These are phyloP conservation scores for Muntiacus muntjak DNA, from an alignment of 2,113 vertebrate genomes.

Conservation along the genomic window DNA sequence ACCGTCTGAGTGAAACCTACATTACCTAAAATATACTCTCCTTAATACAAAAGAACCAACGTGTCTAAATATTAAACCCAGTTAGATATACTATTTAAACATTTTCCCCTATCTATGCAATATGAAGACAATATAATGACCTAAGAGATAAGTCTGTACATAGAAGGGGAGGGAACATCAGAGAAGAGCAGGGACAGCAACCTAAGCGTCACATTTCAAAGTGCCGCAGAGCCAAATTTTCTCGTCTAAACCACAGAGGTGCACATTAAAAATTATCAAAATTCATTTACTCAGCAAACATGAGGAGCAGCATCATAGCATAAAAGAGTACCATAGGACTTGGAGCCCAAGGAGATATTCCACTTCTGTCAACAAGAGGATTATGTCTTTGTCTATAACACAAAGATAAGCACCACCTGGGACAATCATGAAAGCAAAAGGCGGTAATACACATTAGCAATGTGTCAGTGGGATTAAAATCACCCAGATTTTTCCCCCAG, in stretches of 20 bases:
- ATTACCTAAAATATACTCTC: background rate
- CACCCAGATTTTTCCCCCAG: background rate
- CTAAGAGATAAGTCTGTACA: too few relatives aligned
- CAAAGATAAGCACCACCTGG: background rate
- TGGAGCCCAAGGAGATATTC: background rate
- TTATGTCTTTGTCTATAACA: background rate
- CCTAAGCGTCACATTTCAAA: background rate
- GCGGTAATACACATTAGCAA: background rate
- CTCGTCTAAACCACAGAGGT: background rate
- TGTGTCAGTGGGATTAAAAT: background rate
- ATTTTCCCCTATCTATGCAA: background rate
- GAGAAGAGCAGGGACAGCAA: background rate
- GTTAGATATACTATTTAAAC: background rate
- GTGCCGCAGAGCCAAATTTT: background rate
- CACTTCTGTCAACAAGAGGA: background rate
- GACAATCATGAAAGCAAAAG: background rate
- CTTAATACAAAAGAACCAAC: background rate
- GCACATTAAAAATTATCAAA: background rate
- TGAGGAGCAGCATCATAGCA: background rate
- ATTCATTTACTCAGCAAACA: background rate
- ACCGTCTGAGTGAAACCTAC: background rate
- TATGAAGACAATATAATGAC: background rate
- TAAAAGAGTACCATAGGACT: background rate
- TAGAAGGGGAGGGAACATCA: accelerated
- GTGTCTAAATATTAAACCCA: background rate